Percentiles rank a stretch among this genome's conserved stretches.
Conservation (phyloP, 2,797 vertebrate genomes). For the Betta splendens region DNA sequence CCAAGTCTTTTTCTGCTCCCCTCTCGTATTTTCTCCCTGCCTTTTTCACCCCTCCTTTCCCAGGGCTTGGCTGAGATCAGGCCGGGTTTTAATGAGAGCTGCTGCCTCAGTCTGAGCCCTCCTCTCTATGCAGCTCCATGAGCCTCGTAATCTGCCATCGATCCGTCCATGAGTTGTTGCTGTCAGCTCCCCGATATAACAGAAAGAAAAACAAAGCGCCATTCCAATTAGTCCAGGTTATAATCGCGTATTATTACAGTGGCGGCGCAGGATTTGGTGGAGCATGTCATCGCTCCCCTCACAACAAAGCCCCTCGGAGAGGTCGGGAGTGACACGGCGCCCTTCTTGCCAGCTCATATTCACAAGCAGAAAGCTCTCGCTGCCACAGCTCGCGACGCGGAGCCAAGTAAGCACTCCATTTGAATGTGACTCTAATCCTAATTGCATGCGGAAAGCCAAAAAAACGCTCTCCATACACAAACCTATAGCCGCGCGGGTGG, state of each 20-base stretch:
- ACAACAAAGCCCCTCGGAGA: constrained; percentile 61
- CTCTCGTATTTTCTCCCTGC: constrained; percentile 60
- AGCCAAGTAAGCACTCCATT: constrained; percentile 67
- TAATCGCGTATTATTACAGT: constrained; percentile 82
- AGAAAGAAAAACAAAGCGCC: constrained; percentile 78
- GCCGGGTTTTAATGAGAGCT: constrained; percentile 81
- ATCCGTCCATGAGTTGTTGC: constrained; percentile 83
- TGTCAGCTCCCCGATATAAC: constrained; percentile 82
- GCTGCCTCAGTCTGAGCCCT: constrained; percentile 76
- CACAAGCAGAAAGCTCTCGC: constrained; percentile 52
- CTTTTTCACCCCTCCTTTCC: constrained; percentile 76
- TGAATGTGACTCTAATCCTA: constrained; percentile 72
- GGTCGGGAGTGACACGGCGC: constrained; percentile 56
- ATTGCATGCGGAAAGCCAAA: constrained; percentile 48
- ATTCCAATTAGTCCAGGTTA: constrained; percentile 80
- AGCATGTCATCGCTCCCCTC: constrained; percentile 63
- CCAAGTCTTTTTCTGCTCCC: constrained; percentile 32
- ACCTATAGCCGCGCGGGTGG: constrained; percentile 36
- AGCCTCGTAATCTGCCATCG: constrained; percentile 84
- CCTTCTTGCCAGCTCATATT: constrained; percentile 65
- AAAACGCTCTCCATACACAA: constrained; percentile 23
- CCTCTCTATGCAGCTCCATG: constrained; percentile 84
- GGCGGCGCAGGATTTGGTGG: constrained; percentile 50
- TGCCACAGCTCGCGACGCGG: constrained; percentile 37
- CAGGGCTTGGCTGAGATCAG: constrained; percentile 80